Evolutionary conservation across 2,888 invertebrate genomes (phyloP), one percentile per base, ranked within the genome.

Genomic region (Drosophila picticornis): DNA sequence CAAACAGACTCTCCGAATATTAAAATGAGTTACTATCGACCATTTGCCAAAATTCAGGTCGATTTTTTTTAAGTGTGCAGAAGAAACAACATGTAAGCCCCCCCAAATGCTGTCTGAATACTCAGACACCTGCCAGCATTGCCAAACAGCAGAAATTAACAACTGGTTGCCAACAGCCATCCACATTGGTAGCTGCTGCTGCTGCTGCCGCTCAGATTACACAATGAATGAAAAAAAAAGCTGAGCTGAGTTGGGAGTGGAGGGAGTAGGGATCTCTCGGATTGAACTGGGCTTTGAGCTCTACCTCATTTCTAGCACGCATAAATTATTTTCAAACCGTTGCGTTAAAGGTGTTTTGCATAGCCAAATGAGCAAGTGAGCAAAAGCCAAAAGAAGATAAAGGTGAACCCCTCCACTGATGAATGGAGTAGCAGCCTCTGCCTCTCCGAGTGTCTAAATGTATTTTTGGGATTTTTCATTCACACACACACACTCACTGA

Each of bases 81-180:
- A n/a, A 38, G 46, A n/a, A 55, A 48, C 19, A 48, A n/a, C 13
- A 31, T 59, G 25, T 40, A 57, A 56, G 48, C 46, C 36, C 27
- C 27, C 32, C 36, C 32, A 22, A 72, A 55, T 68, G 69, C 58
- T 63, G 52, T 53, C 53, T 56, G 56, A 68, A 63, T 69, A 63
- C 60, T 16, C 58, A 58, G 70, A 55, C 83, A 83, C 88, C 83
- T 85, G 83, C 56, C 57, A 55, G 31, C 59, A 58, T 81, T 80
- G 77, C 80, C 81, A 86, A 77, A 86, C 65, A 72, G 43, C 70
- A 72, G 31, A 84, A 89, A 87, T 84, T 80, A 80, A 84, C 84
- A 87, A 84, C 76, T 77, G 60, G 82, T 75, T 89, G 90, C 84
- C 75, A 81, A 76, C 55, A 51, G 58, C 19, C 51, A 72, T 34